A percentile compares a stretch with the other conserved stretches of the same genome.
Evolutionary conservation across 1,140 invertebrate species (phyloP).

Genomic region (Lanistes nyassanus): DNA sequence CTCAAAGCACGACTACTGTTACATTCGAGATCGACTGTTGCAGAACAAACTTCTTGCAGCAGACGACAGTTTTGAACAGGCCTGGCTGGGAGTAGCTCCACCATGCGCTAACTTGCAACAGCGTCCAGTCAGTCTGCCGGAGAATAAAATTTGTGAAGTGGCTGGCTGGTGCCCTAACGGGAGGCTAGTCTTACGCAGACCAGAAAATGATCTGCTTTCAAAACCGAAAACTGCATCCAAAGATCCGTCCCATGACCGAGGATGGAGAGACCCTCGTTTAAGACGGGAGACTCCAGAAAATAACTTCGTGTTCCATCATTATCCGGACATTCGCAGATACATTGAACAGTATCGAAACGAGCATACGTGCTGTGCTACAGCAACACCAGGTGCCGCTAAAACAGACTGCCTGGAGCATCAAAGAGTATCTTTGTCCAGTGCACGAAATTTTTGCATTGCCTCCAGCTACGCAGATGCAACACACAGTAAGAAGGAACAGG

Average conservation of each 20-base stretch:
- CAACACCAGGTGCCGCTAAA: conserved; percentile 15
- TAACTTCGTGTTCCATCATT: conserved; percentile 55
- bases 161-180: conserved; percentile 47
- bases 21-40: conserved; percentile 47
- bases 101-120: not conserved
- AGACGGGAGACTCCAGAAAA: conserved; percentile 22
- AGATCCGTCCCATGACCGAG: conserved; percentile 1
- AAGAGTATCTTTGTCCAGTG: not conserved
- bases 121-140: conserved; percentile 15
- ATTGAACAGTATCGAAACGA: conserved; percentile 59
- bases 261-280: conserved; percentile 36
- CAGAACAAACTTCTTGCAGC: conserved; percentile 50
- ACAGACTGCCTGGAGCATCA: conserved; percentile 24
- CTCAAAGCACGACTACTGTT: conserved; percentile 44
- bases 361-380: conserved; percentile 40
- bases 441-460: too few relatives aligned
- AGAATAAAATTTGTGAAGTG: conserved; percentile 33
- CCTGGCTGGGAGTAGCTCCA: not conserved
- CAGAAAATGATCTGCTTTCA: conserved; percentile 31
- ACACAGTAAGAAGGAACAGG: too few relatives aligned
- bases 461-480: too few relatives aligned
- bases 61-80: conserved; percentile 39
- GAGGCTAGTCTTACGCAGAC: conserved; percentile 37
- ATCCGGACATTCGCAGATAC: conserved; percentile 46
- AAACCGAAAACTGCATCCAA: conserved; percentile 18